A percentile compares a stretch with the other conserved stretches of the same genome.
phyloP scores from a whole-genome alignment of 2,888 invertebrate species.

The Caenorhabditis sinica region DNA sequence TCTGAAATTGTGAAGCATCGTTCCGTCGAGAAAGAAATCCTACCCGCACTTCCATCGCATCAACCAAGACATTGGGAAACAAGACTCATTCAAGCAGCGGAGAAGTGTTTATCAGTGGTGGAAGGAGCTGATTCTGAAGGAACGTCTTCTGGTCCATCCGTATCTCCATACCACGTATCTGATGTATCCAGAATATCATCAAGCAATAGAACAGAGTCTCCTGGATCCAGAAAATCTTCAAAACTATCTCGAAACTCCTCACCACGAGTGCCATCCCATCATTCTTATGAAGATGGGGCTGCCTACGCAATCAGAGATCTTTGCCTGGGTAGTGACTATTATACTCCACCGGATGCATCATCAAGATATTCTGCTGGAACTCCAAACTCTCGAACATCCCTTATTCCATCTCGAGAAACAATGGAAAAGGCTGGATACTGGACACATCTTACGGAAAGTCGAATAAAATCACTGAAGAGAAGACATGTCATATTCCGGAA shows the following conservation, averaged over 20 bases:
- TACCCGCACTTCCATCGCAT: constrained; percentile 75
- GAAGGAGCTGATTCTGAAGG: constrained; percentile 67
- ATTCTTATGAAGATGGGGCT: constrained; percentile 47
- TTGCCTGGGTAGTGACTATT: constrained; percentile 59
- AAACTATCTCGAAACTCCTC: constrained; percentile 58
- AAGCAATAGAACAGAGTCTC: constrained; percentile 58
- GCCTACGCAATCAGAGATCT: constrained; percentile 65
- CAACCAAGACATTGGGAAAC: constrained; percentile 74
- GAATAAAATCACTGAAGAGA: constrained; percentile 96
- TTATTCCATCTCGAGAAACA: constrained; percentile 70
- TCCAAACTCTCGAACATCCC: constrained; percentile 66
- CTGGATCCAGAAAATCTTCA: constrained; percentile 60
- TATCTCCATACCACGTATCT: constrained; percentile 70
- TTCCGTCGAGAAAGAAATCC: constrained; percentile 47
- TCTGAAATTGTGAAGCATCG: constrained; percentile 76
- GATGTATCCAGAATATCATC: constrained; percentile 56
- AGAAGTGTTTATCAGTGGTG: constrained; percentile 72
- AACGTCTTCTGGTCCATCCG: constrained; percentile 53
- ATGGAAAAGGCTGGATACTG: constrained; percentile 92
- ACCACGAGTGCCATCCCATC: constrained; percentile 47
- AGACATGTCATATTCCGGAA: constrained; percentile 97
- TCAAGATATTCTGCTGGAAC: constrained; percentile 47
- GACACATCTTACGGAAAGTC: constrained; percentile 92
- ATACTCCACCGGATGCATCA: constrained; percentile 58
- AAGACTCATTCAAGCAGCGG: constrained; percentile 76